Conservation (phyloP, 2,888 invertebrate genomes). For the Colletes collaris region DNA sequence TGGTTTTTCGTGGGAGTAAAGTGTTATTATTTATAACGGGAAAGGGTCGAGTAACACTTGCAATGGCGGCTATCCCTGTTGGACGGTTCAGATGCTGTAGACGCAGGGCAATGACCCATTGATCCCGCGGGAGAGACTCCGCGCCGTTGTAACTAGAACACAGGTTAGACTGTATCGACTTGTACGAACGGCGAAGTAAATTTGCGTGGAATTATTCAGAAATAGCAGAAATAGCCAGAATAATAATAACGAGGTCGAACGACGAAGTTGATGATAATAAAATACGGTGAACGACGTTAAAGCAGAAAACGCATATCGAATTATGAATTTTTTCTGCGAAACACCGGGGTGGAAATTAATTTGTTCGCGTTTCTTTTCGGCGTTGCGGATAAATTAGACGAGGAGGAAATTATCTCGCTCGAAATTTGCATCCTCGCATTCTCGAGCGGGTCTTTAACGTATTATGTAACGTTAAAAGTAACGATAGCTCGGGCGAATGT, state of each 20-base stretch:
- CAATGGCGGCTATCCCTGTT: constrained; percentile 8
- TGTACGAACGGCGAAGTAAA: constrained; percentile 11
- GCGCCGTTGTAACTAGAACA: constrained; percentile 48
- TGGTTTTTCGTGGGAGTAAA: constrained; percentile 13
- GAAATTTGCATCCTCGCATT: no score
- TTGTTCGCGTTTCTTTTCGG: no score
- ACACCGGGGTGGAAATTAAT: no score
- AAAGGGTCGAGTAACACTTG: constrained; percentile 23
- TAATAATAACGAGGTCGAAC: background rate
- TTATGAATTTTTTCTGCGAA: no score
- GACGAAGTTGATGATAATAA: no score
- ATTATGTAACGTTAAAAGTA: no score
- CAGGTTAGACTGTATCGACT: constrained; percentile 33
- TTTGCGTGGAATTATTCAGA: background rate
- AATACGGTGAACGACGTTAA: no score
- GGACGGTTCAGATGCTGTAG: constrained; percentile 37
- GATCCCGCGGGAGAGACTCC: constrained; percentile 60
- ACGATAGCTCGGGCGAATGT: no score
- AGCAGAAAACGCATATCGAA: no score
- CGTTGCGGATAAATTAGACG: no score
- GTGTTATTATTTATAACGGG: background rate
- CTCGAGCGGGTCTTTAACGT: no score
- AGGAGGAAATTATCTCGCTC: no score
- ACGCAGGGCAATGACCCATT: constrained; percentile 65
- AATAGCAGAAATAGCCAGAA: background rate